Evolutionary conservation across 92 coral and sea anemone species (phyloP), one percentile per base, ranked within the genome.

Genomic region (Virgularia gustaviana): DNA sequence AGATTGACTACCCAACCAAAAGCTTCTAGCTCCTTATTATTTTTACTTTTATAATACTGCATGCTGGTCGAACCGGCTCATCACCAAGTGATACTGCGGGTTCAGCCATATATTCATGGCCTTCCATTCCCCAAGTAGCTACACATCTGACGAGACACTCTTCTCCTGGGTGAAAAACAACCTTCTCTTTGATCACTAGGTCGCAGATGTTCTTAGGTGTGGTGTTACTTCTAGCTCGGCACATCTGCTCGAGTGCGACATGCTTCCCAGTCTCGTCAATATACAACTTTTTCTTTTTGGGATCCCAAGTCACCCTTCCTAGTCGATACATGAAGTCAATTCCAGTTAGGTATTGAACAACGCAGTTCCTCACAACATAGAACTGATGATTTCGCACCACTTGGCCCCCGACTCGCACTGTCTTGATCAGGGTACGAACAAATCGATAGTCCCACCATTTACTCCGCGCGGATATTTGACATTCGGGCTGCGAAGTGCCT

Each of bases 11-110:
- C 64, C 64, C 64, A 39, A 8, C 28, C n/a, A 36, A 36, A 57
- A 2, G 33, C 36, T 57, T 57, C 64, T 8, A 28, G 36, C 0
- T 2, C 19, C 28, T 57, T 22, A 39, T n/a, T n/a, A n/a, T n/a
- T n/a, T 57, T 24, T 57, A 28, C 19, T 57, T 20, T 3, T 5
- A 57, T 39, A 57, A 57, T 0, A 57, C 64, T 28, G 64, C 64
- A 57, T 57, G 64, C 64, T 19, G 8, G 64, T 5, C 64, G 64
- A 57, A 57, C 64, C 33, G 64, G 64, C 33, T 57, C 64, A 28
- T 57, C 64, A 10, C 36, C 64, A 57, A 57, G 64, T 22, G 64
- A 28, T 2, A 0, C 36, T 22, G 19, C 13, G 9, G 64, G 64
- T 57, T 57, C 64, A 57, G 38, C 65, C 39, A 58, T 58, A 58